Conservation (phyloP, 2,888 invertebrate species). For the Patella depressa region DNA sequence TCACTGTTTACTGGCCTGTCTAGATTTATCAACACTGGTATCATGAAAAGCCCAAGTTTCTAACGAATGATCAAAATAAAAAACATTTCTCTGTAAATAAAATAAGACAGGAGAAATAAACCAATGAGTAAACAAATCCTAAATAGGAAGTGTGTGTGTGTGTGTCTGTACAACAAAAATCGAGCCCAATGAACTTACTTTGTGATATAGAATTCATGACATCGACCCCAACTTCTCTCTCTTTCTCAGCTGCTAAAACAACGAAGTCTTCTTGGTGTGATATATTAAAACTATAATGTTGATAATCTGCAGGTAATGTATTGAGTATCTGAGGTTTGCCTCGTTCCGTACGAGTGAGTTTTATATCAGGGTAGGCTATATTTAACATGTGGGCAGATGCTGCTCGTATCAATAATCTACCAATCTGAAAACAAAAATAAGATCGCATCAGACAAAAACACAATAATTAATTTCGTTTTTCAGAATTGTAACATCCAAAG, state of each 20-base stretch:
- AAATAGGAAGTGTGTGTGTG: no score
- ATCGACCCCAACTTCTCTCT: conserved; percentile 77
- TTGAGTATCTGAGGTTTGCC: conserved; percentile 70
- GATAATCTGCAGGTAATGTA: conserved; percentile 24
- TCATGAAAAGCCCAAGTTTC: no score
- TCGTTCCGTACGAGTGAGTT: conserved; percentile 68
- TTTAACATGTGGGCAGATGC: conserved; percentile 78
- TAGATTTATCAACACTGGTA: no score
- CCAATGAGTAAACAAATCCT: no score
- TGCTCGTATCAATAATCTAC: conserved; percentile 88
- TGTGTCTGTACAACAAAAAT: no score
- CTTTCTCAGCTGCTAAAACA: conserved; percentile 78
- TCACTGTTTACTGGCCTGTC: no score
- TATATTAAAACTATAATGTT: conserved; percentile 82
- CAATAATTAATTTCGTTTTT: no score
- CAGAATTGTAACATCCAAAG: no score
- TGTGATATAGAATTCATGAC: conserved; percentile 86
- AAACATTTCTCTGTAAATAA: no score
- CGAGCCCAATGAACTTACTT: conserved; percentile 48
- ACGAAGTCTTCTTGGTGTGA: conserved; percentile 92
- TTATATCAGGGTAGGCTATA: conserved; percentile 79
- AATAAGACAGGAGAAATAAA: no score
- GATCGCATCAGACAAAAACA: background rate
- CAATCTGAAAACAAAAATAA: conserved; percentile 71
- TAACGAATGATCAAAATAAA: no score